A percentile compares a stretch with the other conserved stretches of the same genome.
These are phyloP conservation scores for Drosophila paulistorum DNA, from an alignment of 1,140 invertebrate genomes.

Conservation along the genomic window DNA sequence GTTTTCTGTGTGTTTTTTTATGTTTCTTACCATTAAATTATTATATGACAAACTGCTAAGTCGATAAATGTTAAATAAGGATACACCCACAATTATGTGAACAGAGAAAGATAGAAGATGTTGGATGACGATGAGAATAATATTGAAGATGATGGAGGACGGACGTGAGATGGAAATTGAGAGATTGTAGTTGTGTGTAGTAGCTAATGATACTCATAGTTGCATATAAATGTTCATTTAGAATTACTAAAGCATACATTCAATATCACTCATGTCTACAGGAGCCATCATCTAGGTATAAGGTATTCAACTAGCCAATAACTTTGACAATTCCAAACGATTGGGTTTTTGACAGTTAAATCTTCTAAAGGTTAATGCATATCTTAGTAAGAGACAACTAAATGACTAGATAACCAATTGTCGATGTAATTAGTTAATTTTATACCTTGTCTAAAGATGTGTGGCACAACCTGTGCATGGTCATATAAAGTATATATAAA, in stretches of 20 bases:
- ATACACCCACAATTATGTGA: constrained; percentile 13
- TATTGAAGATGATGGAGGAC: constrained; percentile 14
- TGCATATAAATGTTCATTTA: constrained; percentile 14
- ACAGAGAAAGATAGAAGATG: constrained; percentile 7
- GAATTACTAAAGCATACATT: constrained; percentile 23
- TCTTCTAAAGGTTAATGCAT: no score
- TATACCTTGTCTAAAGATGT: background rate
- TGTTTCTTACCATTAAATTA: background rate
- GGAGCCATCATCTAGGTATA: background rate
- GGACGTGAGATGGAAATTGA: constrained; percentile 14
- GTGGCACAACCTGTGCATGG: background rate
- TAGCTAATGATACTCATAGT: constrained; percentile 22
- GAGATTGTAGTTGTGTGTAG: constrained; percentile 31
- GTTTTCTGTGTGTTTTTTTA: constrained; percentile 1
- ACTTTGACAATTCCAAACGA: background rate
- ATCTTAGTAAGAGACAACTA: no score
- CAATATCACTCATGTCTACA: constrained; percentile 10
- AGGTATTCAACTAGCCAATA: background rate
- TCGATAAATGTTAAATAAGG: constrained; percentile 27
- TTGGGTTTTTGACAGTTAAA: background rate
- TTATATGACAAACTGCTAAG: constrained; percentile 24
- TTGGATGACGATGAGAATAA: constrained; percentile 24
- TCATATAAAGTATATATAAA: background rate
- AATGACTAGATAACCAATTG: background rate
- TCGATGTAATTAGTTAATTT: background rate